phyloP scores from a whole-genome alignment of 2,797 vertebrate species.

The Ceryle rudis region DNA sequence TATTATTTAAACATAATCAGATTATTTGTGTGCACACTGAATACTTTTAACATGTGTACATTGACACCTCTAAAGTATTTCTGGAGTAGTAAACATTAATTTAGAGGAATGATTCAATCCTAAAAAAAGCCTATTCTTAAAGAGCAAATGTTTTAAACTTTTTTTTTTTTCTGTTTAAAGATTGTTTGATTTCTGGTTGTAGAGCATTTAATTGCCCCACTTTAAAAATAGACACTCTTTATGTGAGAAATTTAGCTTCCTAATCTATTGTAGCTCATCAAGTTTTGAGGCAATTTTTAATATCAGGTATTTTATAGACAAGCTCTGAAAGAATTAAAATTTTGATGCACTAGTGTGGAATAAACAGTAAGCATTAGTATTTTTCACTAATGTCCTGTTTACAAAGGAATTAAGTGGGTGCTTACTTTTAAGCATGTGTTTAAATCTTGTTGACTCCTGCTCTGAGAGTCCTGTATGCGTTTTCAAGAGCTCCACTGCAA shows the following conservation, averaged over 20 bases:
- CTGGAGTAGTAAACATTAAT: not conserved
- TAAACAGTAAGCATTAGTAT: not conserved
- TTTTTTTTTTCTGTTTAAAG: not conserved
- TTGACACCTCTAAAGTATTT: not conserved
- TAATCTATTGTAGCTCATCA: not conserved
- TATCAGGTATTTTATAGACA: not conserved
- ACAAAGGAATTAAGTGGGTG: not conserved
- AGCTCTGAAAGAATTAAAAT: not conserved
- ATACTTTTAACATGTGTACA: not conserved
- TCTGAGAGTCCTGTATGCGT: not conserved
- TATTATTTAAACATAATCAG: not conserved
- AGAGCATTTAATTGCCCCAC: rapidly evolving
- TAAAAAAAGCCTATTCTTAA: not conserved
- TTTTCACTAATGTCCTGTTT: not conserved
- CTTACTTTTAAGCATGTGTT: not conserved
- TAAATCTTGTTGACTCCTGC: not conserved
- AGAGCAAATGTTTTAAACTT: not conserved
- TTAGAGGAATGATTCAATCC: not conserved
- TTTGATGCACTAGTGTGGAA: not conserved
- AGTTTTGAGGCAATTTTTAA: not conserved
- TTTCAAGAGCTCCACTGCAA: not conserved
- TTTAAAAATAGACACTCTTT: not conserved
- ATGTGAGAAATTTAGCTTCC: not conserved
- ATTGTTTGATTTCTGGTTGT: not conserved
- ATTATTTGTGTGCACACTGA: not conserved